Percentiles rank a stretch among this genome's conserved stretches.
Conservation (phyloP, 2,113 vertebrate species). For the Gambusia affinis region DNA sequence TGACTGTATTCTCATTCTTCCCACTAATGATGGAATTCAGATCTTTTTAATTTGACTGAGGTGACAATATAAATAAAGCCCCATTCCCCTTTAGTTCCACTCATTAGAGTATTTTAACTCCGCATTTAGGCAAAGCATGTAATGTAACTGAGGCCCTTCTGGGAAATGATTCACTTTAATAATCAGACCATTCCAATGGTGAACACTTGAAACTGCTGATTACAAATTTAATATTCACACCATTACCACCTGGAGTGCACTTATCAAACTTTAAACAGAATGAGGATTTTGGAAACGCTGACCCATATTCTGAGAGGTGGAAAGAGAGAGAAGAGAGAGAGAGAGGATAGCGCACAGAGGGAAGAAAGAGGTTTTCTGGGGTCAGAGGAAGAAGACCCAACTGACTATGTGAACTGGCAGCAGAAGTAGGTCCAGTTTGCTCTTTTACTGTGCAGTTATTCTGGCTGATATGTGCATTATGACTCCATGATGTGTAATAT, state of each 20-base stretch:
- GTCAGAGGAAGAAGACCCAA: constrained; percentile 29
- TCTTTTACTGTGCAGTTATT: constrained; percentile 26
- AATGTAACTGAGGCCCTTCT: constrained; percentile 3
- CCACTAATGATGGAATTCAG: neutral
- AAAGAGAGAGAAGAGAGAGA: constrained; percentile 23
- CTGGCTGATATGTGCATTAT: constrained; percentile 27
- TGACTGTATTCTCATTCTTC: neutral
- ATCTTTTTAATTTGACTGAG: constrained; percentile 8
- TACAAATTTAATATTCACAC: constrained; percentile 65
- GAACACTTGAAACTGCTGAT: constrained; percentile 52
- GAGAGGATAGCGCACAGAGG: constrained; percentile 7
- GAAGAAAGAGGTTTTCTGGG: constrained; percentile 29
- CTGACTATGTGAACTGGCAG: constrained; percentile 28
- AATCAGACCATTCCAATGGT: constrained; percentile 40
- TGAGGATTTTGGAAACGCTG: constrained; percentile 65
- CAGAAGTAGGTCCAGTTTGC: constrained; percentile 35
- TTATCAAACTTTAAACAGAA: constrained; percentile 68
- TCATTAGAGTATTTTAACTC: constrained; percentile 26
- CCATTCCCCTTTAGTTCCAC: neutral
- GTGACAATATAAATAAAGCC: constrained; percentile 1
- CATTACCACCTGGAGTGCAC: constrained; percentile 67
- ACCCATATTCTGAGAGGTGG: constrained; percentile 68
- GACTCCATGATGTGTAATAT: constrained; percentile 38
- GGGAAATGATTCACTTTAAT: constrained; percentile 47
- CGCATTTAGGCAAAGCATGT: constrained; percentile 27